Base-by-base conservation (phyloP, 2,113 vertebrate genomes). In the Caloenas nicobarica region DNA sequence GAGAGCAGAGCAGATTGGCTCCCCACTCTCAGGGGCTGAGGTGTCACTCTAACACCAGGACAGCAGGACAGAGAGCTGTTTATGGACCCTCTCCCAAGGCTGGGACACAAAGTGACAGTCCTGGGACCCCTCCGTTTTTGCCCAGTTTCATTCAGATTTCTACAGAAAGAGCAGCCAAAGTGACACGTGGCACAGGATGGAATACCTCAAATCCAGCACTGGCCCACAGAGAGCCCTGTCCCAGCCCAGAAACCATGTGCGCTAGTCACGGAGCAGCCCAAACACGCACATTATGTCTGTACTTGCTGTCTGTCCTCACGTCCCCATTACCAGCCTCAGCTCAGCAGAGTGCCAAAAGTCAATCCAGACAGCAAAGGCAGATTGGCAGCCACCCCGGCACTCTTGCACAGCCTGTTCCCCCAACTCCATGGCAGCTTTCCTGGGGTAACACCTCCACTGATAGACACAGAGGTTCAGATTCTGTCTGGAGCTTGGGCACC, bases 401-500 rank as follows among this genome's bases (percentile, higher is more conserved):
- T 68, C 66, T 74, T 9, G 5, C 54, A 36, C 87, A 56, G 78
- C 16, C 69, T 51, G 31, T 53, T 86, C 46, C 42, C 77, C 54
- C 40, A 57, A 9, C 25, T 57, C 36, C 46, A 34, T 0, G 2
- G 80, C 68, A 90, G 68, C 62, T 86, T 83, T 93, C 46, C 77
- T 40, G n/a, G 48, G 72, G 29, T 70, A 86, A 91, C 82, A 40
- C 51, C 88, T 93, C 51, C 51, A 70, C 57, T n/a, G 73, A 62
- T 38, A 93, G 72, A 46, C 40, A 18, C 7, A 29, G 31, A 58
- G 33, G 42, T 54, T 62, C 2, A 2, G 36, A 34, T 64, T 58
- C 44, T 24, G 15, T 34, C 66, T 42, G 36, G 29, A 79, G 38
- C 53, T 76, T 51, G 33, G 38, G 36, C 78, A 74, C 28, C 40